Evolutionary conservation across 2,888 invertebrate genomes (phyloP).

Genomic region (Quadroppia sp.): DNA sequence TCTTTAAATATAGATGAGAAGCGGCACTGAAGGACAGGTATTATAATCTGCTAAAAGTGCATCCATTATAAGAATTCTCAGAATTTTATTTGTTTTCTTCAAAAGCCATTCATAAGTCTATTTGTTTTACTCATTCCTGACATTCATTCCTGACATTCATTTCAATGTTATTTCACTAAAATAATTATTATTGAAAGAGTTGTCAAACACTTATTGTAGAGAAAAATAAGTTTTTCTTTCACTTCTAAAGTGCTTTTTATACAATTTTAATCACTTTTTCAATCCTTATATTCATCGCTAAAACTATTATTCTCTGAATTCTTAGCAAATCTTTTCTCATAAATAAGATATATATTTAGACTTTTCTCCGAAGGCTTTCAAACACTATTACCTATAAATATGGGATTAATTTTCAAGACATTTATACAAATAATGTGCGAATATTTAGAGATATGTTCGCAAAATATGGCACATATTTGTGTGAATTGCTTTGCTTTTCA

Average conservation of each 20-base stretch:
- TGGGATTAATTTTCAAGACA: slow-evolving; percentile 3
- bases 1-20: neutral
- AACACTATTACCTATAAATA: slow-evolving; percentile 19
- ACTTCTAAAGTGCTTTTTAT: neutral
- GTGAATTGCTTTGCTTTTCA: neutral
- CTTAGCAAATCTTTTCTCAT: neutral
- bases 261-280: neutral
- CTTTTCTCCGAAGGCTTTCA: neutral
- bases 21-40: neutral
- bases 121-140: neutral
- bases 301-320: neutral
- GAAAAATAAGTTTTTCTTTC: neutral
- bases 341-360: neutral
- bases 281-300: neutral
- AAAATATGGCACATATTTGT: neutral
- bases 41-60: neutral
- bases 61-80: neutral
- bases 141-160: neutral
- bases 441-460: neutral
- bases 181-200: neutral
- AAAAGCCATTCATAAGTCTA: slow-evolving; percentile 1
- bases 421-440: neutral
- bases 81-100: neutral
- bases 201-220: neutral
- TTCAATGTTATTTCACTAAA: slow-evolving; percentile 5